A percentile compares a stretch with the other conserved stretches of the same genome.
Evolutionary conservation across 2,888 invertebrate genomes (phyloP).

Genomic region (Chrysina gloriosa): DNA sequence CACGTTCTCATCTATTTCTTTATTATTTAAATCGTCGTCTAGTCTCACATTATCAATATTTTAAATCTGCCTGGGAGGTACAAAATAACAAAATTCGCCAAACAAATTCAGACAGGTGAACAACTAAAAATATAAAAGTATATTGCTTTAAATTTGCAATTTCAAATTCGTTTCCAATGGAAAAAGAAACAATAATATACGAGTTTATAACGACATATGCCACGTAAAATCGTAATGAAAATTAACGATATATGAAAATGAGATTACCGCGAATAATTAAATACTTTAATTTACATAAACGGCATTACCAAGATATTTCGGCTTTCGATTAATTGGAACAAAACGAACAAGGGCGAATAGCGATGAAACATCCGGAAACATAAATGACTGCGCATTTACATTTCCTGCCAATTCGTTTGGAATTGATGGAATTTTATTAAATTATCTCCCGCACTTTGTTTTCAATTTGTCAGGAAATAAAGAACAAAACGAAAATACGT

Average conservation of each 20-base stretch:
- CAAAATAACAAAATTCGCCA: too few species aligned
- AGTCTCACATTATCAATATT: neutral
- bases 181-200: conserved; percentile 5
- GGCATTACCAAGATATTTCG: neutral
- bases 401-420: conserved; percentile 31
- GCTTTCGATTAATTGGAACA: conserved; percentile 18
- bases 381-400: conserved; percentile 31
- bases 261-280: conserved; percentile 33
- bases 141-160: neutral
- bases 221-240: conserved; percentile 29
- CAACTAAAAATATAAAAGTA: neutral
- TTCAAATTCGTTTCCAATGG: neutral
- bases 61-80: neutral
- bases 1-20: neutral
- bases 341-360: conserved; percentile 20
- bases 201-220: conserved; percentile 14
- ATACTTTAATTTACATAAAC: conserved; percentile 18
- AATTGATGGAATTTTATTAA: conserved; percentile 33
- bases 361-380: conserved; percentile 14
- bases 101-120: neutral
- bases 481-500: conserved; percentile 37
- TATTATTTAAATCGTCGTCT: neutral
- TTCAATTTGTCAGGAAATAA: conserved; percentile 38
- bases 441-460: conserved; percentile 34
- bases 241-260: conserved; percentile 35